These are phyloP conservation scores for Sarcophaga bullata DNA, from an alignment of 1,140 invertebrate species.

Conservation along the genomic window DNA sequence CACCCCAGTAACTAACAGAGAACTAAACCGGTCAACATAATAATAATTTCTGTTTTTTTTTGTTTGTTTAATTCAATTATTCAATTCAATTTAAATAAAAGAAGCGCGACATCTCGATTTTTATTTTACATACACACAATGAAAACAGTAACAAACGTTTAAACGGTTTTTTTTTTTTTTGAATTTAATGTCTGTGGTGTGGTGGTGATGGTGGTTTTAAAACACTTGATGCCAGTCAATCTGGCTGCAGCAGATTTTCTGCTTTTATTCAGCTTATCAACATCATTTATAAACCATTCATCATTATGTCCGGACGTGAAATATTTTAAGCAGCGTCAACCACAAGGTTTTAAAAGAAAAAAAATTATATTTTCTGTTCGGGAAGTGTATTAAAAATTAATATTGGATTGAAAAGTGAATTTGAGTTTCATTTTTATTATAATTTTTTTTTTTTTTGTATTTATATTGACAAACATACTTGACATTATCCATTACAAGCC, in stretches of 20 bases:
- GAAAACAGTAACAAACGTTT: too few relatives aligned
- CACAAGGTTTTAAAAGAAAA: not conserved
- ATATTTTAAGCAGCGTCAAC: conserved; percentile 16
- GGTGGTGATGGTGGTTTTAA: too few relatives aligned
- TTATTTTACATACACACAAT: not conserved
- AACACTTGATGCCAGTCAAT: too few relatives aligned
- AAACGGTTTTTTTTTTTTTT: too few relatives aligned
- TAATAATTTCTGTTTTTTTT: conserved; percentile 3
- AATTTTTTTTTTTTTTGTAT: not conserved
- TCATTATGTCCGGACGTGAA: conserved; percentile 39
- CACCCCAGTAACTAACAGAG: conserved; percentile 2
- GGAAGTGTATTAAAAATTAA: conserved; percentile 26
- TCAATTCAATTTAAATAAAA: conserved; percentile 27
- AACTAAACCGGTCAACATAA: conserved; percentile 16
- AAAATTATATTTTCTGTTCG: not conserved
- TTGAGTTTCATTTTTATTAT: not conserved
- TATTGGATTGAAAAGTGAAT: not conserved
- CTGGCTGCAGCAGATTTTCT: too few relatives aligned
- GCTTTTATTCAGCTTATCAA: not conserved
- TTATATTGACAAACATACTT: not conserved
- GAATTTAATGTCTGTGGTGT: not conserved
- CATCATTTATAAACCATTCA: conserved; percentile 36
- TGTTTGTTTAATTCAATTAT: conserved; percentile 35
- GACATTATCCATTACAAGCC: not conserved
- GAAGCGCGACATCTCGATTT: not conserved